A percentile compares a stretch with the other conserved stretches of the same genome.
phyloP scores from a whole-genome alignment of 2,888 invertebrate genomes.

The Carabus problematicus region DNA sequence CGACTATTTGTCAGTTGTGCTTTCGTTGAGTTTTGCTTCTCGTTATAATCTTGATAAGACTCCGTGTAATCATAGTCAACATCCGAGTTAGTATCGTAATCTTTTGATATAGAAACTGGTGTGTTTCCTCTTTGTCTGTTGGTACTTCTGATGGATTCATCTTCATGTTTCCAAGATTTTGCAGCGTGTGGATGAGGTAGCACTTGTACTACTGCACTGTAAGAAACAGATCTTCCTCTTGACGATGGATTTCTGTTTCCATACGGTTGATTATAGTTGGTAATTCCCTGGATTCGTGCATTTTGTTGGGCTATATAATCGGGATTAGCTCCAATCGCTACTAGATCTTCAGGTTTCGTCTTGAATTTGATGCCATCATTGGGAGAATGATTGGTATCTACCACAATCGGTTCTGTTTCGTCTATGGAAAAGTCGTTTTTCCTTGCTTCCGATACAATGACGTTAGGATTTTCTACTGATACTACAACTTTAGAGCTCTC shows the following conservation, averaged over 20 bases:
- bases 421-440: conserved; percentile 67
- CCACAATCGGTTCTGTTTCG: conserved; percentile 64
- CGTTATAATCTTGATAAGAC: conserved; percentile 7
- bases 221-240: conserved; percentile 63
- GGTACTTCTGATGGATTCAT: conserved; percentile 50
- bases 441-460: conserved; percentile 62
- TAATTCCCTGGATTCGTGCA: conserved; percentile 50
- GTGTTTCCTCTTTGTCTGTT: conserved; percentile 47
- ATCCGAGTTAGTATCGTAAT: conserved; percentile 2
- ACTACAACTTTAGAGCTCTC: conserved; percentile 50
- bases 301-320: conserved; percentile 62
- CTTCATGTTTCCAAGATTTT: conserved; percentile 51
- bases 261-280: conserved; percentile 36
- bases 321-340: conserved; percentile 61
- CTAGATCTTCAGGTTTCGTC: conserved; percentile 58
- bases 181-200: conserved; percentile 50
- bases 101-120: conserved; percentile 13
- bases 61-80: conserved; percentile 26
- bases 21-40: conserved; percentile 30
- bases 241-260: conserved; percentile 50
- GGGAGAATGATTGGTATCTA: conserved; percentile 48
- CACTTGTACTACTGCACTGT: conserved; percentile 62
- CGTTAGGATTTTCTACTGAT: conserved; percentile 59
- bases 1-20: conserved; percentile 4
- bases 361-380: conserved; percentile 54